These are phyloP conservation scores for Teinopalpus imperialis DNA, from an alignment of 2,888 invertebrate species.

Conservation along the genomic window DNA sequence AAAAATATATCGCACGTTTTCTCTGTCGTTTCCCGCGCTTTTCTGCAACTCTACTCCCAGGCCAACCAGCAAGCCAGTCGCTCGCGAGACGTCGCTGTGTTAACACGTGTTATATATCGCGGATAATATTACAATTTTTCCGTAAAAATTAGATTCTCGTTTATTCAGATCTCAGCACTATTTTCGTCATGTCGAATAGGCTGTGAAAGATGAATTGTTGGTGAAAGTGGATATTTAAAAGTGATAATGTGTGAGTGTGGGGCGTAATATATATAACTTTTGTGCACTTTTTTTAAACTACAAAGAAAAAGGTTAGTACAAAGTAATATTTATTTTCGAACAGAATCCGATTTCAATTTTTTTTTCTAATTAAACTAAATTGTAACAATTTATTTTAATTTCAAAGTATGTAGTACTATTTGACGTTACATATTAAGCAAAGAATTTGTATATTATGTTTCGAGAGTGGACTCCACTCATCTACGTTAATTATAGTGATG, in stretches of 20 bases:
- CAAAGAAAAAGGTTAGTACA: slow-evolving; percentile 19
- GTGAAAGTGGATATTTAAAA: slow-evolving; percentile 19
- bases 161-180: slow-evolving; percentile 8
- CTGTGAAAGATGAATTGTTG: slow-evolving; percentile 8
- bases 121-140: neutral
- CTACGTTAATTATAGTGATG: neutral
- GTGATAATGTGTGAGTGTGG: slow-evolving; percentile 7
- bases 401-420: no score
- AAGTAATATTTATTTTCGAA: slow-evolving; percentile 6
- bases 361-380: neutral
- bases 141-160: slow-evolving; percentile 15
- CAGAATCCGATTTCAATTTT: neutral
- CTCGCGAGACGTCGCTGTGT: slow-evolving; percentile 8
- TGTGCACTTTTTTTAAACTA: neutral
- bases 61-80: slow-evolving; percentile 17
- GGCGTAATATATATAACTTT: slow-evolving; percentile 2
- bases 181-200: slow-evolving; percentile 1
- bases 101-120: slow-evolving; percentile 1
- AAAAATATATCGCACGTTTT: slow-evolving; percentile 17
- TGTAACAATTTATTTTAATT: neutral
- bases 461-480: neutral
- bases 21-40: slow-evolving; percentile 24
- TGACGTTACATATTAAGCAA: neutral
- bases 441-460: neutral
- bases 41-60: slow-evolving; percentile 19